Evolutionary conservation across 2,113 vertebrate species (phyloP).

Genomic region (Tangachromis dhanisi): DNA sequence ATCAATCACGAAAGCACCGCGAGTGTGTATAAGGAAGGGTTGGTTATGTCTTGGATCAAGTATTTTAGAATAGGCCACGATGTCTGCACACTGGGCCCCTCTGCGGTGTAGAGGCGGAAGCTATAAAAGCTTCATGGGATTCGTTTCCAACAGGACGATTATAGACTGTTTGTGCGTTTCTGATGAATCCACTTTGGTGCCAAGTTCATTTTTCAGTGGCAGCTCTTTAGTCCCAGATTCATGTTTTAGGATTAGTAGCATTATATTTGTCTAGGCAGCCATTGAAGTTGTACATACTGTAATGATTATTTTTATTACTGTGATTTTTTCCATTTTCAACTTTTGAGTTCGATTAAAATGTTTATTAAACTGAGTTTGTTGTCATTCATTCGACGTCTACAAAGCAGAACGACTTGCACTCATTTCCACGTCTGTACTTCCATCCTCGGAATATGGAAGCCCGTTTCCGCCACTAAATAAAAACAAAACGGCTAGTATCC

Average conservation of each 20-base stretch:
- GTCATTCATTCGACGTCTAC: background rate
- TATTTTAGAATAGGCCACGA: background rate
- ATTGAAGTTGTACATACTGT: background rate
- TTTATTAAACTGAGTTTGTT: background rate
- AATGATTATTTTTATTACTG: background rate
- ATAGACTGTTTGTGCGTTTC: background rate
- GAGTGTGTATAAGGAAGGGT: accelerated
- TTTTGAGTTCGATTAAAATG: background rate
- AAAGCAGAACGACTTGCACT: background rate
- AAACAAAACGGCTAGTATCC: no score
- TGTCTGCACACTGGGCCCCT: background rate
- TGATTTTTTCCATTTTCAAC: background rate
- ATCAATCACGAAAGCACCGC: accelerated
- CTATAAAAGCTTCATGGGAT: background rate
- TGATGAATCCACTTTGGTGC: background rate
- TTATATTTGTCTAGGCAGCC: background rate
- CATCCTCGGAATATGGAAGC: background rate
- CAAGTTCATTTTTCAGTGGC: background rate
- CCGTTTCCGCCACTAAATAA: no score
- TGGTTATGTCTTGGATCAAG: background rate
- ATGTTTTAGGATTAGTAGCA: background rate
- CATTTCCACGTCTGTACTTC: background rate
- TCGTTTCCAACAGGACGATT: background rate
- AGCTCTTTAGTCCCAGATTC: background rate
- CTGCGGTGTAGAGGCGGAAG: background rate